Conservation (phyloP, 2,113 vertebrate species). For the Platycercus adscitus region DNA sequence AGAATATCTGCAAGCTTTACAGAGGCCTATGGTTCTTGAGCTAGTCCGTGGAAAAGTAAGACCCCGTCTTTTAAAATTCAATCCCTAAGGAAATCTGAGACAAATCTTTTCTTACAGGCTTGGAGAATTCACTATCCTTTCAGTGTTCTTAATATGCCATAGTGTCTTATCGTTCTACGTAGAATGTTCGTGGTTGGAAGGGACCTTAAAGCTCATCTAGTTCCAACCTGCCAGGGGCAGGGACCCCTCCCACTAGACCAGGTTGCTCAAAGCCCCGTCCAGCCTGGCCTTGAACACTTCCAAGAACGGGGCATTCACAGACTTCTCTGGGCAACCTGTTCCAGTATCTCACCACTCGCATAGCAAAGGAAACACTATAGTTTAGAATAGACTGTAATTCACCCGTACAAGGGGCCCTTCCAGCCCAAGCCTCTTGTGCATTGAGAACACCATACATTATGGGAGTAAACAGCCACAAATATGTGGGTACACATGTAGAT, state of each 20-base stretch:
- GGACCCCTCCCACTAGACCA: neutral
- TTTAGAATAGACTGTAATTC: neutral
- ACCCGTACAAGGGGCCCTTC: neutral
- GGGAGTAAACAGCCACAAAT: neutral
- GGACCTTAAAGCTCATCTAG: neutral
- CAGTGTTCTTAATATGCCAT: neutral
- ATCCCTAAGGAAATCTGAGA: neutral
- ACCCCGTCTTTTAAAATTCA: neutral
- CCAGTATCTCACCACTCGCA: neutral
- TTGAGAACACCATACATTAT: neutral
- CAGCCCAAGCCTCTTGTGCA: neutral
- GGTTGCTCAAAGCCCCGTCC: neutral
- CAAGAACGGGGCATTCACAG: neutral
- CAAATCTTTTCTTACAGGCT: neutral
- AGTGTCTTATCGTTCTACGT: neutral
- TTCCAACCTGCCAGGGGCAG: neutral
- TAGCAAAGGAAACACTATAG: neutral
- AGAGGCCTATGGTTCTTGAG: constrained; percentile 87
- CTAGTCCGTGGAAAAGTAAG: constrained; percentile 91
- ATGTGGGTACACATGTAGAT: neutral
- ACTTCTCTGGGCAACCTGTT: neutral
- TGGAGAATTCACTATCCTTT: neutral
- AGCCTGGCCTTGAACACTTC: neutral
- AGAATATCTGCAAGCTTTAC: constrained; percentile 79
- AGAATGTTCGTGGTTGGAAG: neutral